Percentiles rank a stretch among this genome's conserved stretches.
phyloP scores from a whole-genome alignment of 2,888 invertebrate genomes.

The Philereme transversata region DNA sequence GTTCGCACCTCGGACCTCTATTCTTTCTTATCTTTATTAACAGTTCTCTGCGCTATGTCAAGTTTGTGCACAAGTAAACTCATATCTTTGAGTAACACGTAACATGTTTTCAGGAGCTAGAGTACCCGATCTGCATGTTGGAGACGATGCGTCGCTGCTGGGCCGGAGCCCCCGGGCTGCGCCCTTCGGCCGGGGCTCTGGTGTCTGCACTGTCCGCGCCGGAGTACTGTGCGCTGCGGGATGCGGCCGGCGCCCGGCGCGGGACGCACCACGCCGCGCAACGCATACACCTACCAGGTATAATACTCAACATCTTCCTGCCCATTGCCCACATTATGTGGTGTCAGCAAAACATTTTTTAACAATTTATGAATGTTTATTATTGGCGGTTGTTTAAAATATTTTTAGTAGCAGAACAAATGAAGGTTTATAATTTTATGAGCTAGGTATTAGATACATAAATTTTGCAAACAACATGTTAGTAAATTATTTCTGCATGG shows the following conservation, averaged over 20 bases:
- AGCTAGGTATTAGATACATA: too few relatives aligned
- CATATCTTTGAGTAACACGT: not conserved
- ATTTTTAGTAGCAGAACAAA: too few relatives aligned
- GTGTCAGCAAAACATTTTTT: too few relatives aligned
- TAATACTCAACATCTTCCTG: too few relatives aligned
- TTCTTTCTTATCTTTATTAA: not conserved
- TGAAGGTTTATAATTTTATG: too few relatives aligned
- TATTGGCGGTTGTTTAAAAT: too few relatives aligned
- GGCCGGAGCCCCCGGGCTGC: conserved; percentile 92
- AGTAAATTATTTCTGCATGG: too few relatives aligned
- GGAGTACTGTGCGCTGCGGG: conserved; percentile 88
- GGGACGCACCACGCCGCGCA: conserved; percentile 42
- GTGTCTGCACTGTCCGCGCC: conserved; percentile 96
- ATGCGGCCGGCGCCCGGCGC: conserved; percentile 54
- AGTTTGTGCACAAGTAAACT: too few relatives aligned
- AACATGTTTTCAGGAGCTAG: conserved; percentile 84
- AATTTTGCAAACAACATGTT: too few relatives aligned
- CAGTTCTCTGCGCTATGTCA: not conserved
- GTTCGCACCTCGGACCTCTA: too few relatives aligned
- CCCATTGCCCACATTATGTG: too few relatives aligned
- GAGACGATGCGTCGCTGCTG: conserved; percentile 98
- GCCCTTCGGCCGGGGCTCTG: conserved; percentile 97
- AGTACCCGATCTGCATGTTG: conserved; percentile 93
- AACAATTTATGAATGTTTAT: too few relatives aligned
- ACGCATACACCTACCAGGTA: conserved; percentile 23